Percentiles rank a stretch among this genome's conserved stretches.
These are phyloP conservation scores for Petrolisthes manimaculis DNA, from an alignment of 2,888 invertebrate genomes.

Conservation along the genomic window DNA sequence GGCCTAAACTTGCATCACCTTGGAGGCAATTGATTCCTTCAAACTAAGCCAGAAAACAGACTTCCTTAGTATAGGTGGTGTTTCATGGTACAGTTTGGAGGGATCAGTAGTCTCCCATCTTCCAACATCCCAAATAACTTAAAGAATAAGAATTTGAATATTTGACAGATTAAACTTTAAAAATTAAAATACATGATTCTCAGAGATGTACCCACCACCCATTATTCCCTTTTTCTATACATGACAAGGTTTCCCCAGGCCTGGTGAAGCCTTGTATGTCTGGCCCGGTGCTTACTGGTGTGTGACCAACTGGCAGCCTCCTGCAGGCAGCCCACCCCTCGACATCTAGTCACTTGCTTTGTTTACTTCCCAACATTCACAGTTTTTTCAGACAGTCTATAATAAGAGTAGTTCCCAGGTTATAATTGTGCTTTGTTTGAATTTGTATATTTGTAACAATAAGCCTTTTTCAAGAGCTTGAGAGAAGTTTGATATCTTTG, in stretches of 20 bases:
- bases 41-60: too few species aligned
- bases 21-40: too few species aligned
- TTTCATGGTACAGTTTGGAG: too few species aligned
- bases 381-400: conserved; percentile 44
- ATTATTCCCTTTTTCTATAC: conserved; percentile 32
- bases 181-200: conserved; percentile 30
- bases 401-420: conserved; percentile 47
- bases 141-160: neutral
- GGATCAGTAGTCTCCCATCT: too few species aligned
- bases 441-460: conserved; percentile 58
- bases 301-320: conserved; percentile 40
- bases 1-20: too few species aligned
- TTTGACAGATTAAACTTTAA: neutral
- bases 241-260: conserved; percentile 29
- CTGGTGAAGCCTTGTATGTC: conserved; percentile 34
- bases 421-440: conserved; percentile 53
- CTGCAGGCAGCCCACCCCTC: conserved; percentile 39
- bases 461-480: conserved; percentile 54
- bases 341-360: conserved; percentile 59
- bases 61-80: too few species aligned
- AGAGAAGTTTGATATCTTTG: conserved; percentile 58
- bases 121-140: too few species aligned
- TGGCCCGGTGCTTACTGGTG: conserved; percentile 49
- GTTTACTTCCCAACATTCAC: conserved; percentile 29
- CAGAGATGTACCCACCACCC: conserved; percentile 32